Evolutionary conservation across 1,140 invertebrate genomes (phyloP), one percentile per base, ranked within the genome.

Genomic region (Habropoda laboriosa): DNA sequence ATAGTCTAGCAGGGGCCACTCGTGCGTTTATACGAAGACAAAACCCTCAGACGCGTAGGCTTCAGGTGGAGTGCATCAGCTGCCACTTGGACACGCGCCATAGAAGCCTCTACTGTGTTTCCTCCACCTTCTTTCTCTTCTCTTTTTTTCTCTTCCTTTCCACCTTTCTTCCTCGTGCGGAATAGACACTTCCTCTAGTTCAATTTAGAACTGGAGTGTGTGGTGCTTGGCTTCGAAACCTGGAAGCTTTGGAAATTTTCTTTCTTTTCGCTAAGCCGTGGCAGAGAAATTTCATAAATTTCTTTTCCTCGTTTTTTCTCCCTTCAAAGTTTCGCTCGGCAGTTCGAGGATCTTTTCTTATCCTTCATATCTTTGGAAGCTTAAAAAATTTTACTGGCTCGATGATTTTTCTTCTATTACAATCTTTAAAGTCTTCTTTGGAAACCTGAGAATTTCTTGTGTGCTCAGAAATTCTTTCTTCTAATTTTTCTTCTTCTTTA

Each of bases 1-100:
- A 83, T 63, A 76, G 40, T 57, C 58, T 81, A 55, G 74, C 45
- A 21, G 24, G 32, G 16, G 57, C 77, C 66, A 81, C 83, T 81
- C 77, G 70, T 79, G 80, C 87, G 86, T 87, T 85, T 74, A 83
- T 86, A 82, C 85, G 72, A 81, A 87, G 87, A 89, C 85, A 83
- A 81, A 85, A 79, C 86, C 80, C 88, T 90, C 86, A 90, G 88
- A 89, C 88, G 85, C 55, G 45, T 60, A 40, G 79, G 67, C 45
- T 83, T 79, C 80, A 66, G 75, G 76, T 86, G 63, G 71, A 89
- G 85, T 78, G 79, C 83, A 88, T 90, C 89, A 87, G 81, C 87
- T 90, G 88, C 84, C 88, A 90, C 89, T 91, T 91, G 88, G 90
- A 91, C 90, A 91, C 90, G 90, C 87, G 90, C 88, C 89, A 87